phyloP scores from a whole-genome alignment of 1,140 invertebrate species.

The Microplitis mediator region DNA sequence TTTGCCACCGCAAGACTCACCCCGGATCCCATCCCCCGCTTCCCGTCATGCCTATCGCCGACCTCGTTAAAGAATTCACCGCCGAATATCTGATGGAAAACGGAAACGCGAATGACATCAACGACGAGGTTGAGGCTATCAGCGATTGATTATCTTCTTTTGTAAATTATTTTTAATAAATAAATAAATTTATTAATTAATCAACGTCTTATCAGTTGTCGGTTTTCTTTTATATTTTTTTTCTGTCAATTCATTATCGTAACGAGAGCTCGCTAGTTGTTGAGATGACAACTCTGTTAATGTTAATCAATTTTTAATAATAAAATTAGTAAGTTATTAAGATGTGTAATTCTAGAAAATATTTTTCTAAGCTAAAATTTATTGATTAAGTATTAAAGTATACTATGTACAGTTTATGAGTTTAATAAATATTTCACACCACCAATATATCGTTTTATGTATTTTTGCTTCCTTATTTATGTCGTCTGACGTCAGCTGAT shows the following conservation, averaged over 20 bases:
- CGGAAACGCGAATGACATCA: conserved; percentile 15
- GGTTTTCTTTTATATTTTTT: background rate
- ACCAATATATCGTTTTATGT: too few relatives aligned
- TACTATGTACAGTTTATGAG: conserved; percentile 16
- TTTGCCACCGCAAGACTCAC: conserved; percentile 59
- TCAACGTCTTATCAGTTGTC: too few relatives aligned
- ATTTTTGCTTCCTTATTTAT: background rate
- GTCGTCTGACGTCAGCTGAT: too few relatives aligned
- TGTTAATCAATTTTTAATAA: too few relatives aligned
- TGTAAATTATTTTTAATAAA: background rate
- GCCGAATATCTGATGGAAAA: conserved; percentile 44
- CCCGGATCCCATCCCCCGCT: conserved; percentile 56
- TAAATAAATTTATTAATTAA: background rate
- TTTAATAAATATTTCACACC: background rate
- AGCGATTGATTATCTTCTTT: background rate
- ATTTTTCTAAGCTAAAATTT: conserved; percentile 19
- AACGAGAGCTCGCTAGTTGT: too few relatives aligned
- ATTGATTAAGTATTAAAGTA: conserved; percentile 3
- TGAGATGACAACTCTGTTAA: too few relatives aligned
- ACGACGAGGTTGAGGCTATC: conserved; percentile 19
- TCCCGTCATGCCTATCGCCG: conserved; percentile 60
- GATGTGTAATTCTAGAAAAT: conserved; percentile 1
- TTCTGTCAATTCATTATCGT: background rate
- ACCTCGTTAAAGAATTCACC: conserved; percentile 59
- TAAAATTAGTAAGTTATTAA: background rate